Conservation (phyloP, 2,113 vertebrate species). For the Procavia capensis region DNA sequence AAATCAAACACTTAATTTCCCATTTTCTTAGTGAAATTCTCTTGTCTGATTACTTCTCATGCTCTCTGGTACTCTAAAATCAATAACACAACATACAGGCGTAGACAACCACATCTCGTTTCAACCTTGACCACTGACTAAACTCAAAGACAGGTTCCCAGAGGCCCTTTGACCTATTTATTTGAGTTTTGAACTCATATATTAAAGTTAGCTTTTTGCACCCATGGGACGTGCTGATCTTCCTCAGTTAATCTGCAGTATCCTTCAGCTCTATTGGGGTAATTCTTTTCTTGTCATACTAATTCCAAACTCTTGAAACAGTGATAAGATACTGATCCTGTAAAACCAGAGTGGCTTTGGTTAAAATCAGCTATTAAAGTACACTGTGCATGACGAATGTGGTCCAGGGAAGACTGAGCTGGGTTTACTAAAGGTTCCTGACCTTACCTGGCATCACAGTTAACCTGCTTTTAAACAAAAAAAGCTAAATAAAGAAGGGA, state of each 20-base stretch:
- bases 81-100: not conserved
- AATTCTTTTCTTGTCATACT: not conserved
- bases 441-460: not conserved
- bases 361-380: not conserved
- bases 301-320: not conserved
- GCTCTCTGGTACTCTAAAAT: not conserved
- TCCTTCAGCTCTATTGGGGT: not conserved
- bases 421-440: not conserved
- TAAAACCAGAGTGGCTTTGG: not conserved
- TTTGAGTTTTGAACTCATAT: not conserved
- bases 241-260: not conserved
- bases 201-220: not conserved
- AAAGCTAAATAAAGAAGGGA: not conserved
- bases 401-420: not conserved
- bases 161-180: not conserved
- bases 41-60: not conserved
- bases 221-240: not conserved
- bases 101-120: rapidly evolving
- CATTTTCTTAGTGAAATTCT: not conserved
- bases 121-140: not conserved
- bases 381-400: too few relatives aligned
- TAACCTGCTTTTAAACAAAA: not conserved
- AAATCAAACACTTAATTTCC: not conserved
- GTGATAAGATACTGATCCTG: not conserved
- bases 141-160: constrained; percentile 15